Evolutionary conservation across 1,140 invertebrate genomes (phyloP), one percentile per base, ranked within the genome.

Genomic region (Apis cerana): DNA sequence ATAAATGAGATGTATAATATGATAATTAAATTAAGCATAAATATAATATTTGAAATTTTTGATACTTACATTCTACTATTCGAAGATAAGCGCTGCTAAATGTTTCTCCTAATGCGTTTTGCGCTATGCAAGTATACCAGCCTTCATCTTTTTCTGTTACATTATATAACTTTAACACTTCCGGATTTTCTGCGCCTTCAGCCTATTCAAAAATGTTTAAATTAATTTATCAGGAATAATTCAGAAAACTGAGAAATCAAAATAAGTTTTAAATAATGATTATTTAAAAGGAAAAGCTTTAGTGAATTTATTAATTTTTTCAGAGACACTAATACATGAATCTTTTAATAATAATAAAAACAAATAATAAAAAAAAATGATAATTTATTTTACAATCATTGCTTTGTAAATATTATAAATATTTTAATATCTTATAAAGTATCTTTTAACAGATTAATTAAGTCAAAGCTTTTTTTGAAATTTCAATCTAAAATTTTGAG

Each of bases 101-200:
- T 1, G 96, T 96, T 50, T 95, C 95, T 0, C 98, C 98, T 19
- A 99, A 94, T 61, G 95, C 95, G 91, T 98, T 99, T 8, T 96
- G 95, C 1, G 97, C 98, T 10, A 98, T 95, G 91, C 98, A 99
- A 0, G 97, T 97, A 91, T 99, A 99, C 97, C 97, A 99, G 2
- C 98, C 98, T 92, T 98, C 97, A 88, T 99, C 97, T 58, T 97
- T 96, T 80, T 97, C 95, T 0, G 97, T 98, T 0, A 99, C 97
- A 91, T 99, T 99, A 68, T 95, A 94, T 27, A 99, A 90, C 12
- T 95, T 95, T 13, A 99, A 92, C 19, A 96, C 92, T 92, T 98
- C 96, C 0, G 96, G 96, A 87, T 96, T 95, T 43, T 95, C 94
- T 56, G 88, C 89, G 3, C 67, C 90, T 1, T 89, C 90, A 69